Percentiles rank a stretch among this genome's conserved stretches.
Evolutionary conservation across 2,797 vertebrate genomes (phyloP).

Genomic region (Phataginus tetradactyla): DNA sequence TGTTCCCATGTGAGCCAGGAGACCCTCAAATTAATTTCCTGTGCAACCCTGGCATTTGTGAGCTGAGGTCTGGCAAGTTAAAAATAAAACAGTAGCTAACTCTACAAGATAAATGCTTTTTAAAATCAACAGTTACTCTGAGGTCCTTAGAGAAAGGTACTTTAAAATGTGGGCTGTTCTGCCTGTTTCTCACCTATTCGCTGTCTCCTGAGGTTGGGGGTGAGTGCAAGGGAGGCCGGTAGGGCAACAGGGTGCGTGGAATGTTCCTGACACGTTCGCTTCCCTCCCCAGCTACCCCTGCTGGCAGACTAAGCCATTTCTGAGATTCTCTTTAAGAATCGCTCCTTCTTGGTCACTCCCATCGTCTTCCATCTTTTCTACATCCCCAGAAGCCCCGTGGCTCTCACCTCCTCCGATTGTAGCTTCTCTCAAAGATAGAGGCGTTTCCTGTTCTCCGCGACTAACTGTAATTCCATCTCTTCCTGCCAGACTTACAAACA

Average conservation of each 20-base stretch:
- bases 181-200: neutral
- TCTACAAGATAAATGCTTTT: slow-evolving; percentile 60
- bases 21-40: slow-evolving; percentile 67
- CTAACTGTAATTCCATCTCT: neutral
- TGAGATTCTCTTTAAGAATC: neutral
- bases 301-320: neutral
- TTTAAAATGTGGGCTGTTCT: slow-evolving; percentile 26
- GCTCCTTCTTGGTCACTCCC: neutral
- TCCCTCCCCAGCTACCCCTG: too few relatives aligned
- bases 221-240: rapidly evolving
- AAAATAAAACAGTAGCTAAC: slow-evolving; percentile 65
- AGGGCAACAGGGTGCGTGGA: neutral
- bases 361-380: neutral
- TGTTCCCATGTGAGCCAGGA: slow-evolving; percentile 25
- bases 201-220: neutral
- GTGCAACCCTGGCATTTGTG: slow-evolving; percentile 56
- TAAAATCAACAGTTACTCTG: slow-evolving; percentile 45
- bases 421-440: neutral
- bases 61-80: slow-evolving; percentile 55
- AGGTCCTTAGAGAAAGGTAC: slow-evolving; percentile 40
- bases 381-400: neutral
- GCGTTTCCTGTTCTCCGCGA: neutral
- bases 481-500: neutral
- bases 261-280: neutral
- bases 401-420: neutral